These are phyloP conservation scores for Drosophila borborema DNA, from an alignment of 2,888 invertebrate species.

Conservation along the genomic window DNA sequence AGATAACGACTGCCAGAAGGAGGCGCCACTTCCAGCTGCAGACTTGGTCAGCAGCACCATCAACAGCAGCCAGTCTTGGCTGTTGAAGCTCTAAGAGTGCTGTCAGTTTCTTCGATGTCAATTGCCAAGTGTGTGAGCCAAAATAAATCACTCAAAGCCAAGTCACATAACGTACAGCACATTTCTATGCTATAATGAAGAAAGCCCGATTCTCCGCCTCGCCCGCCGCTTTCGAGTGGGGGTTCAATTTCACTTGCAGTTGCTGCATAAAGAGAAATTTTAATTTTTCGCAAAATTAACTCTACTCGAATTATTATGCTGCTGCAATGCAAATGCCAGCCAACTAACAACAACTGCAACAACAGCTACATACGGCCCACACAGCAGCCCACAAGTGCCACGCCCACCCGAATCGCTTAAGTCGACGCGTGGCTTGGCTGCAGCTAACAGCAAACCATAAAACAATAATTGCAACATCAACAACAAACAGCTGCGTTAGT, in stretches of 20 bases:
- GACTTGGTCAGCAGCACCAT: conserved; percentile 11
- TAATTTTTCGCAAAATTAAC: conserved; percentile 79
- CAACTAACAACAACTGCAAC: conserved; percentile 29
- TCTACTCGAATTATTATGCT: conserved; percentile 63
- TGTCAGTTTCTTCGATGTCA: conserved; percentile 24
- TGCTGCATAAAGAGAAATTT: conserved; percentile 55
- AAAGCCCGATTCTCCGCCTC: background rate
- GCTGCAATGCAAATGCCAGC: conserved; percentile 65
- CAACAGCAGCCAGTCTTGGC: conserved; percentile 2
- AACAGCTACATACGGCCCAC: conserved; percentile 13
- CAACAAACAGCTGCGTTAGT: conserved; percentile 42
- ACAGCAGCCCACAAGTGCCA: conserved; percentile 16
- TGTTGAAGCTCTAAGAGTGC: conserved; percentile 2
- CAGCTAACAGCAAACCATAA: conserved; percentile 61
- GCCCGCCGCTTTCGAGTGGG: too few species aligned
- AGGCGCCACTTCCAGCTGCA: conserved; percentile 8
- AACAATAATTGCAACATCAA: conserved; percentile 78
- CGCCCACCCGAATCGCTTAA: conserved; percentile 48
- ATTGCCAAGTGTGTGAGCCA: conserved; percentile 20
- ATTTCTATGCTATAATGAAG: conserved; percentile 25
- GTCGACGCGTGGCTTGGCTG: conserved; percentile 37
- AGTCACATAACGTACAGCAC: conserved; percentile 36
- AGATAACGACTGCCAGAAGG: conserved; percentile 44
- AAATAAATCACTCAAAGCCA: conserved; percentile 70
- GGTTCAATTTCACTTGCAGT: conserved; percentile 40